Evolutionary conservation across 1,140 invertebrate species (phyloP).

Genomic region (Aphidius gifuensis): DNA sequence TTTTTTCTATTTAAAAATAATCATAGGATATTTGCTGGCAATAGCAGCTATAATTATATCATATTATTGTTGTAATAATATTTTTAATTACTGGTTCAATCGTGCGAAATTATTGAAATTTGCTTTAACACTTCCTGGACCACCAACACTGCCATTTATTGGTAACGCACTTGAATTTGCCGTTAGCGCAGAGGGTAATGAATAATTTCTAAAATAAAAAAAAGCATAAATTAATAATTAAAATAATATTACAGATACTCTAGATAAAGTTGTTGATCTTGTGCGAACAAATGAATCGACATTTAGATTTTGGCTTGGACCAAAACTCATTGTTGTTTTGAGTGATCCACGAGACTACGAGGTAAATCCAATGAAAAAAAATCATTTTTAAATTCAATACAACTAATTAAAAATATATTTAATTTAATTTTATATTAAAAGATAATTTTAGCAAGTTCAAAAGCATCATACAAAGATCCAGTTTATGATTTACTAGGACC

Average conservation of each 20-base stretch:
- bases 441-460: slow-evolving; percentile 39
- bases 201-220: background rate
- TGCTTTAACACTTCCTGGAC: slow-evolving; percentile 43
- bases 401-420: background rate
- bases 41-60: background rate
- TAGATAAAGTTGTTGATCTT: slow-evolving; percentile 13
- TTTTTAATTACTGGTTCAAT: slow-evolving; percentile 10
- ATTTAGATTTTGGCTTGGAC: slow-evolving; percentile 50
- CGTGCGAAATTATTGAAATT: slow-evolving; percentile 21
- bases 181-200: slow-evolving; percentile 28
- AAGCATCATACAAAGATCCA: slow-evolving; percentile 43
- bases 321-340: slow-evolving; percentile 46
- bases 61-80: slow-evolving; percentile 2
- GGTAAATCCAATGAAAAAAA: slow-evolving; percentile 27
- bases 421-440: slow-evolving; percentile 12
- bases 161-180: slow-evolving; percentile 45
- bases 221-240: background rate
- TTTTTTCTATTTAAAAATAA: slow-evolving; percentile 15
- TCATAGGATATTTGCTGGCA: slow-evolving; percentile 5
- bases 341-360: slow-evolving; percentile 51
- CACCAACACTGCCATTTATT: slow-evolving; percentile 46
- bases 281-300: slow-evolving; percentile 39
- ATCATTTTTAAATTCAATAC: slow-evolving; percentile 8
- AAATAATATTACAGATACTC: slow-evolving; percentile 10
- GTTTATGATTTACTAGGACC: slow-evolving; percentile 48